These are phyloP conservation scores for Oryzias curvinotus DNA, from an alignment of 2,113 vertebrate genomes.

Conservation along the genomic window DNA sequence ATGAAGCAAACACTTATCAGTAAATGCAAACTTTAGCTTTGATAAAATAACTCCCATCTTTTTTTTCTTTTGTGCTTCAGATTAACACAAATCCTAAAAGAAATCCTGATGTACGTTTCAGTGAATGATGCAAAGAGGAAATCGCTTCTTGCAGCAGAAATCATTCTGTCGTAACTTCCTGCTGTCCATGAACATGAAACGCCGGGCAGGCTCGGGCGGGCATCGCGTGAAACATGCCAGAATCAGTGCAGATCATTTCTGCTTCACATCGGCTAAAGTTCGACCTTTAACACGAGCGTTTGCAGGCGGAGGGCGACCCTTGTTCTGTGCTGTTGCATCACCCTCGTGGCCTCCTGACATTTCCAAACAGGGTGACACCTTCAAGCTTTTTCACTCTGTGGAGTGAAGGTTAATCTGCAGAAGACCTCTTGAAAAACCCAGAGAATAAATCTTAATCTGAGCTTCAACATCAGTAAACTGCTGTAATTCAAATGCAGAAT, in stretches of 20 bases:
- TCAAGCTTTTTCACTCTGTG: constrained; percentile 15
- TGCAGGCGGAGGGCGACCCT: constrained; percentile 11
- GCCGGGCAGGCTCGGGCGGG: neutral
- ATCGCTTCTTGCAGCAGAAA: too few species aligned
- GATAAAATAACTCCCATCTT: too few species aligned
- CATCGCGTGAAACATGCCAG: neutral
- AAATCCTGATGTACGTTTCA: too few species aligned
- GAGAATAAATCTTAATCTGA: neutral
- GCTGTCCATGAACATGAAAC: too few species aligned
- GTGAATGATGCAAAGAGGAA: too few species aligned
- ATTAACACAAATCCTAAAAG: too few species aligned
- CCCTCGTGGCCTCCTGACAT: constrained; percentile 61
- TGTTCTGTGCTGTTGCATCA: constrained; percentile 45
- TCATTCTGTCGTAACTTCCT: too few species aligned
- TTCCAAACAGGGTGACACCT: constrained; percentile 59
- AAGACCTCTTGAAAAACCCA: neutral
- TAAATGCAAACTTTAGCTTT: too few species aligned
- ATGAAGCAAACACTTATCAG: too few species aligned
- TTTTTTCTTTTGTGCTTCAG: too few species aligned
- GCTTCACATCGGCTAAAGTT: neutral
- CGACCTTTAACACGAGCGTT: constrained; percentile 38
- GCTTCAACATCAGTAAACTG: neutral
- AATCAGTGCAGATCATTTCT: neutral
- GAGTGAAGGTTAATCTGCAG: neutral
- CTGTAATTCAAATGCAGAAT: neutral